Percentiles rank a stretch among this genome's conserved stretches.
phyloP scores from a whole-genome alignment of 2,797 vertebrate genomes.

The Rhincodon typus region DNA sequence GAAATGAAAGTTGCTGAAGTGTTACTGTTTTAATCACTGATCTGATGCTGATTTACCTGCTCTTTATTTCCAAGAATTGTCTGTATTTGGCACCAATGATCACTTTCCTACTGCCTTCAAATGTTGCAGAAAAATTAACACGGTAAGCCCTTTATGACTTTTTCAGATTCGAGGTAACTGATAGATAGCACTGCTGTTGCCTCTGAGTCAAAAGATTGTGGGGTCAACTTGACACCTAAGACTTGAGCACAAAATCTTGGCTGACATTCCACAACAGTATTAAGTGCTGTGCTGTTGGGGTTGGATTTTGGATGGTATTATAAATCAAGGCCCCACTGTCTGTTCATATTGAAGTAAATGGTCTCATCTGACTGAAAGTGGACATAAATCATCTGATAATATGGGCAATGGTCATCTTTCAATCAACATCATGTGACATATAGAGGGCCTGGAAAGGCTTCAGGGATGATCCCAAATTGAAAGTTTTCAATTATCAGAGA shows the following conservation, averaged over 20 bases:
- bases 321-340: not conserved
- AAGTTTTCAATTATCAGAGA: not conserved
- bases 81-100: not conserved
- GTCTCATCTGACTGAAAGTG: not conserved
- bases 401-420: not conserved
- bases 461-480: not conserved
- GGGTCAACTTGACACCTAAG: not conserved
- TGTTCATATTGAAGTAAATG: not conserved
- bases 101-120: not conserved
- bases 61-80: not conserved
- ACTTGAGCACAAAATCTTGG: too few species aligned
- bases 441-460: not conserved
- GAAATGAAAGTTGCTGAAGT: conserved; percentile 7
- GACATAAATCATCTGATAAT: not conserved
- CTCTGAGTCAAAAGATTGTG: not conserved
- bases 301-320: not conserved
- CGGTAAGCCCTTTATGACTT: conserved; percentile 11
- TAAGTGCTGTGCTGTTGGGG: not conserved
- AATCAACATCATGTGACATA: not conserved
- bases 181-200: too few species aligned
- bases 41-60: not conserved
- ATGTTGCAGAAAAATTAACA: not conserved
- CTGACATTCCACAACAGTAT: not conserved
- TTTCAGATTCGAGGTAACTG: too few species aligned
- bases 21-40: not conserved